These are phyloP conservation scores for Cyphomyrus plagiostoma DNA, from an alignment of 2,113 vertebrate species.

Conservation along the genomic window DNA sequence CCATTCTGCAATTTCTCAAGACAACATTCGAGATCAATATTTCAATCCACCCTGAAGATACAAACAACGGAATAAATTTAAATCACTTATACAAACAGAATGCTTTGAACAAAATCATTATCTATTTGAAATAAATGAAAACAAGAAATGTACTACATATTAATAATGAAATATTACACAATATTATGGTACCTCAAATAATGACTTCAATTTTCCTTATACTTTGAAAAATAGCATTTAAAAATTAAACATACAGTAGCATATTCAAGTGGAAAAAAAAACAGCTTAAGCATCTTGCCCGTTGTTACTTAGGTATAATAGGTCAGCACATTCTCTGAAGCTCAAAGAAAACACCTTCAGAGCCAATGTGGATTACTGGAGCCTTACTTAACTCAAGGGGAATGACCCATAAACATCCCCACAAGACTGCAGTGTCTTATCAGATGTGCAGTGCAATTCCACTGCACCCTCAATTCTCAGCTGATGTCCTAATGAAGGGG, in stretches of 20 bases:
- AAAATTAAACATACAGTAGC: not conserved
- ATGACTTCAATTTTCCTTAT: not conserved
- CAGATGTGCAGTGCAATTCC: not conserved
- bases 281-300: not conserved
- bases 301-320: not conserved
- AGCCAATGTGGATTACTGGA: not conserved
- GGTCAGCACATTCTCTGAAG: not conserved
- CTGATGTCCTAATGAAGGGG: constrained; percentile 1
- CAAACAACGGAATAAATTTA: not conserved
- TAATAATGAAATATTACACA: not conserved
- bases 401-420: constrained; percentile 1
- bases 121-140: not conserved
- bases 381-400: not conserved
- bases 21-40: not conserved
- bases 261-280: not conserved
- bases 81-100: not conserved
- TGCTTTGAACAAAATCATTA: not conserved
- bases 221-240: not conserved
- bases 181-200: not conserved
- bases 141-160: not conserved
- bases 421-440: not conserved
- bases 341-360: not conserved
- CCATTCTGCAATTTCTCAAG: not conserved
- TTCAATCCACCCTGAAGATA: constrained; percentile 1
- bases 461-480: not conserved